Conservation (phyloP, 1,140 invertebrate species). For the Augochlora pura region DNA sequence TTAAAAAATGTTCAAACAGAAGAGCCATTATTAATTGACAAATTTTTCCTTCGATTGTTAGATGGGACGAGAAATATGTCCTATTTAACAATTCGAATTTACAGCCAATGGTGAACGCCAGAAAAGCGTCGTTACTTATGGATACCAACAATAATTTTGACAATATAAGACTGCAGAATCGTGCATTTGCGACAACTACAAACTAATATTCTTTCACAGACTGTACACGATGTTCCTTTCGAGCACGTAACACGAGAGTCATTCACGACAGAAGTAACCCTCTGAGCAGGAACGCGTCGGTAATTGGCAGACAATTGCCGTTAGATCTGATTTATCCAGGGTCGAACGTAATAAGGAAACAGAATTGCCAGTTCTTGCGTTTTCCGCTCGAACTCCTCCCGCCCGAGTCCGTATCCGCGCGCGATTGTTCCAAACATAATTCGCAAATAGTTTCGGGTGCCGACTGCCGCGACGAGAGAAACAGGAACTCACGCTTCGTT, state of each 20-base stretch:
- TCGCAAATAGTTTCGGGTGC: conserved; percentile 46
- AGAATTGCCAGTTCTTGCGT: conserved; percentile 12
- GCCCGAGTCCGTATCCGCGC: conserved; percentile 29
- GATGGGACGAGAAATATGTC: too few relatives aligned
- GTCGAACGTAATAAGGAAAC: not conserved
- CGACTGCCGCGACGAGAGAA: conserved; percentile 29
- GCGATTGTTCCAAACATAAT: conserved; percentile 49
- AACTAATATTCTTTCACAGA: too few relatives aligned
- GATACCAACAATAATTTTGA: too few relatives aligned
- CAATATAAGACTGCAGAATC: too few relatives aligned
- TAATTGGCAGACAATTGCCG: not conserved
- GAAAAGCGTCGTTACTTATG: too few relatives aligned
- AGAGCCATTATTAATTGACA: too few relatives aligned
- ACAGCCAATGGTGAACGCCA: too few relatives aligned
- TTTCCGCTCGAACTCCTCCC: conserved; percentile 16
- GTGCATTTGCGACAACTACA: too few relatives aligned
- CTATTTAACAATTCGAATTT: too few relatives aligned
- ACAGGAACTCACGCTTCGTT: conserved; percentile 35
- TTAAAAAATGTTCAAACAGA: too few relatives aligned
- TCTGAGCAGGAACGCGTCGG: not conserved
- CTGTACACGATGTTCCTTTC: too few relatives aligned
- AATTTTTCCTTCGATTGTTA: too few relatives aligned
- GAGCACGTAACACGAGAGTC: not conserved
- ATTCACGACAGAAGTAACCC: not conserved
- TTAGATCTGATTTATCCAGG: not conserved